These are phyloP conservation scores for Chiroxiphia lanceolata DNA, from an alignment of 2,797 vertebrate species.

Conservation along the genomic window DNA sequence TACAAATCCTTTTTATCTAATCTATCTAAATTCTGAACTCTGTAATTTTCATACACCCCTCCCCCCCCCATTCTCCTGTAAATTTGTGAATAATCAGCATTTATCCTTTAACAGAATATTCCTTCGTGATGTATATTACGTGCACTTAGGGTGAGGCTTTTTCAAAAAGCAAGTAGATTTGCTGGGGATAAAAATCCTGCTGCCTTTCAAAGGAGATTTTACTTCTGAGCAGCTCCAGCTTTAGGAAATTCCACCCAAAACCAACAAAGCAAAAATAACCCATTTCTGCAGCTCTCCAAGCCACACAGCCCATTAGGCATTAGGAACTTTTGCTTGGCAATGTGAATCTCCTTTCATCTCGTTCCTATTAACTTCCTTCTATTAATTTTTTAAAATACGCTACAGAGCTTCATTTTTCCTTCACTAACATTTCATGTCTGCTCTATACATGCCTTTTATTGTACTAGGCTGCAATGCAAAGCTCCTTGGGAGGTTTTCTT, in stretches of 20 bases:
- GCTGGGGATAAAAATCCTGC: not conserved
- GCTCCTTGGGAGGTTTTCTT: not conserved
- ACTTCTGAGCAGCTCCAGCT: not conserved
- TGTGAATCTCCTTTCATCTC: constrained; percentile 1
- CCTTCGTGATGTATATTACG: not conserved
- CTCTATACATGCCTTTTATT: not conserved
- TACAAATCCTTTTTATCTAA: not conserved
- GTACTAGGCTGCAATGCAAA: not conserved
- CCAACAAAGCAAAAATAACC: constrained; percentile 11
- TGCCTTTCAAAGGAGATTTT: constrained; percentile 17
- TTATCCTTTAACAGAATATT: not conserved
- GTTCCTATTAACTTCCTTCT: not conserved
- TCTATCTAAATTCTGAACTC: not conserved
- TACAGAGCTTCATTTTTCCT: not conserved
- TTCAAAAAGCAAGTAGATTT: not conserved
- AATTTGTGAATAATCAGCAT: not conserved
- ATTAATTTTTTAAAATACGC: not conserved
- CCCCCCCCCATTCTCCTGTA: not conserved
- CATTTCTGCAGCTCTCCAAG: not conserved
- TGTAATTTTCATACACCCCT: not conserved
- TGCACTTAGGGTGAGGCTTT: not conserved
- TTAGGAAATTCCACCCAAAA: constrained; percentile 25
- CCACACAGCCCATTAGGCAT: not conserved
- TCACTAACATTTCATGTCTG: not conserved
- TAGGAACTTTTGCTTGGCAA: not conserved